phyloP scores from a whole-genome alignment of 2,888 invertebrate species.

The Chymomyza amoena region DNA sequence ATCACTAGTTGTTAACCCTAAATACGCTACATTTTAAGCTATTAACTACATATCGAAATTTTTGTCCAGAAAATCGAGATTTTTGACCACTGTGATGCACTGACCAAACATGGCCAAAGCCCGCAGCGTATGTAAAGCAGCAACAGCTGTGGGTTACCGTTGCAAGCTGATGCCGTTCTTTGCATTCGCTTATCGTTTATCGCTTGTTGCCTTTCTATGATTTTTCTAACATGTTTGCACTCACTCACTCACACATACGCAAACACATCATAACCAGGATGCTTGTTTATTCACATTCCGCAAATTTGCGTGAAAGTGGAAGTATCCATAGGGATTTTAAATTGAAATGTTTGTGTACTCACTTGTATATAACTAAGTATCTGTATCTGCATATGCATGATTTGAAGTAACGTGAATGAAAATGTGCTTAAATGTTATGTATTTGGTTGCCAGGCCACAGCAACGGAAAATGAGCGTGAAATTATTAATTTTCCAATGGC shows the following conservation, averaged over 20 bases:
- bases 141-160: neutral
- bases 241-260: neutral
- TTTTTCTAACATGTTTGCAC: slow-evolving; percentile 42
- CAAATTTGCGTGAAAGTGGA: neutral
- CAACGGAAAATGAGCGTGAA: neutral
- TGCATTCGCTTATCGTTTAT: neutral
- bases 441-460: neutral
- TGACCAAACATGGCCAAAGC: neutral
- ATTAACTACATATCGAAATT: no score
- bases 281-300: slow-evolving; percentile 20
- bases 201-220: slow-evolving; percentile 36
- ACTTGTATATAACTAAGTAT: neutral
- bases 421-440: neutral
- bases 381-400: neutral
- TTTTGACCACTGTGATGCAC: neutral
- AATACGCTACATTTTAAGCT: no score
- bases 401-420: neutral
- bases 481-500: neutral
- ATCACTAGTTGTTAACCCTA: no score
- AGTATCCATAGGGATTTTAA: neutral
- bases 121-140: neutral
- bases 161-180: neutral
- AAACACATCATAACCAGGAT: neutral
- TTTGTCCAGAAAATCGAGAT: no score
- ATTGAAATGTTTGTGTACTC: neutral